Conservation (phyloP, 2,113 vertebrate genomes). For the Furnarius figulus region DNA sequence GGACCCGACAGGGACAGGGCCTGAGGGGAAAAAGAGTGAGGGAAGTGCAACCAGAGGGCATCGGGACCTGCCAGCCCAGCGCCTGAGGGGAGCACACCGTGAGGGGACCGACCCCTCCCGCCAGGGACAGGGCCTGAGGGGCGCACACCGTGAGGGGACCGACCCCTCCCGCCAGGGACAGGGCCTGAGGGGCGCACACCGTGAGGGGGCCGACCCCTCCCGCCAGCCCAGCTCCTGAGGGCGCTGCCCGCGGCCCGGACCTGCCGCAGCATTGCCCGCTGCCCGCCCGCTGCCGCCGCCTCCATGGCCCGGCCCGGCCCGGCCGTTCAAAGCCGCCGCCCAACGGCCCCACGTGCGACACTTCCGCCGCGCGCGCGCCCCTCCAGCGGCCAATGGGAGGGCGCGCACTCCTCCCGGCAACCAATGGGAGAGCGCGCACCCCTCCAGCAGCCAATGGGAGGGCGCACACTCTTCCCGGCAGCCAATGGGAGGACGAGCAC, state of each 20-base stretch:
- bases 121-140: not conserved
- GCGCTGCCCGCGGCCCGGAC: not conserved
- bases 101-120: not conserved
- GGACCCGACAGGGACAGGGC: not conserved
- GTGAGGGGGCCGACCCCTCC: conserved; percentile 31
- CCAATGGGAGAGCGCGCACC: not conserved
- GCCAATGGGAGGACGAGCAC: not conserved
- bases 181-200: conserved; percentile 80
- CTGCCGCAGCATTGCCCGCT: conserved; percentile 20
- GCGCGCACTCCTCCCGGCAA: not conserved
- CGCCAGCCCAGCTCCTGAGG: not conserved
- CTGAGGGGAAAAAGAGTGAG: not conserved
- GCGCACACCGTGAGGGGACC: conserved; percentile 72
- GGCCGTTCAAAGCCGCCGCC: conserved; percentile 41
- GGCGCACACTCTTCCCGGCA: not conserved
- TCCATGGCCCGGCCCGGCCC: not conserved
- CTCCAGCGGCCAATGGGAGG: not conserved
- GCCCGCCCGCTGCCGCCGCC: not conserved
- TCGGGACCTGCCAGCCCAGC: not conserved
- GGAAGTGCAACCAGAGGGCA: too few relatives aligned
- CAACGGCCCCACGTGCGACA: not conserved
- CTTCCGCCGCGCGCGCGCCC: not conserved
- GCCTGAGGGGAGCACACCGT: too few relatives aligned
- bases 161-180: conserved; percentile 84
- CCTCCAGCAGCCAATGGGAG: not conserved